Base-by-base conservation (phyloP, 1,140 invertebrate species). In the Forficula auricularia region DNA sequence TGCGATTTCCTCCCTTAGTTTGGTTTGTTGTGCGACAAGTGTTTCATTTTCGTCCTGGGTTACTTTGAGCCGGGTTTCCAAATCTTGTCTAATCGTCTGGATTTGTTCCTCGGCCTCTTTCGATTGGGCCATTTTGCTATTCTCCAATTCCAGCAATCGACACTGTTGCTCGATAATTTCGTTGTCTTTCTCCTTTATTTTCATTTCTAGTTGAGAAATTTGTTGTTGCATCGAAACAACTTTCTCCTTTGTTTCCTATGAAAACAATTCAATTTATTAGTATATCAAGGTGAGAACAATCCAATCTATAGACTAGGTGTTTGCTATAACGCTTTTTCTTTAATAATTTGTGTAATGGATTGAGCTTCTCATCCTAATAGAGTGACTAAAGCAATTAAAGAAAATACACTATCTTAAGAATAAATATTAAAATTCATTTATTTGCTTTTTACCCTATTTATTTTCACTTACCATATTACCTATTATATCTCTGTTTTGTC, bases 181-280 rank as follows among this genome's bases (percentile, higher is more conserved):
- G 38, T 63, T 57, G 38, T 61, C 58, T 14, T 57, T 60, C 48
- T 71, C 66, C 2, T 61, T 53, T 3, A 66, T 57, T 32, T 58
- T 39, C 12, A 30, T 54, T 50, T 71, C 66, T 16, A 70, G 46
- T 19, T 68, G 60, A 0, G 50, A 48, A 2, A 68, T 56, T 44
- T 68, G 65, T 34, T 70, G 67, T 22, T 64, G 61, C 14, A 65
- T 49, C 34, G 64, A 60, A 3, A 45, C 38, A 47, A 56, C 60
- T 31, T 57, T 6, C 22, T 27, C 10, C 22, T 27, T 14, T 57
- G 55, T 34, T 59, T 60, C 13, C 22, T 27, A 6, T 27, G 10
- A 27, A 27, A 6, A 27, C 10, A 6, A 42, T 55, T 37, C 56
- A 54, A 36, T 56, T 61, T 37, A 54, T 62, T 20, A 58, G 45